These are phyloP conservation scores for Sitophilus oryzae DNA, from an alignment of 1,140 invertebrate species.

Conservation along the genomic window DNA sequence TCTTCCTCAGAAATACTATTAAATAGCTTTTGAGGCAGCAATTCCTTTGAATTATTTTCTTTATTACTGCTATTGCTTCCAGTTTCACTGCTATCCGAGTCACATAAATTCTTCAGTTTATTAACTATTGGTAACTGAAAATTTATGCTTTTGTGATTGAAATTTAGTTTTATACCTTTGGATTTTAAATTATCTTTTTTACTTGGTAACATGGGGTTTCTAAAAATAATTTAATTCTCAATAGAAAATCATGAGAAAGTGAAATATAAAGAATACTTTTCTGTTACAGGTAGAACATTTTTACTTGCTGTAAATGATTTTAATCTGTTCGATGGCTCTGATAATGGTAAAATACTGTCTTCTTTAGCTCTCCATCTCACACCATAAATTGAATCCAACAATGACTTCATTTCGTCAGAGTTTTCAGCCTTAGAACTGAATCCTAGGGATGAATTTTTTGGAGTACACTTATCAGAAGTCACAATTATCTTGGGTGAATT, in stretches of 20 bases:
- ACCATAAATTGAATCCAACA: slow-evolving; percentile 40
- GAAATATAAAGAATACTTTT: background rate
- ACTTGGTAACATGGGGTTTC: background rate
- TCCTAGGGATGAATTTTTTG: background rate
- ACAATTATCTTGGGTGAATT: background rate
- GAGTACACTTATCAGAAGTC: background rate
- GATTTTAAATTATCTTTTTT: slow-evolving; percentile 19
- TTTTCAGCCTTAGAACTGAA: slow-evolving; percentile 3
- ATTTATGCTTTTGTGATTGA: slow-evolving; percentile 9
- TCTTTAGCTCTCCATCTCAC: slow-evolving; percentile 36
- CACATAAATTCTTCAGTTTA: slow-evolving; percentile 30
- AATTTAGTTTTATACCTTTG: slow-evolving; percentile 25
- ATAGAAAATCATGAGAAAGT: too few relatives aligned
- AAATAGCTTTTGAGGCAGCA: slow-evolving; percentile 9
- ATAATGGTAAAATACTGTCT: slow-evolving; percentile 30
- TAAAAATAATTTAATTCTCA: too few relatives aligned
- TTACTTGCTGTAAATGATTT: slow-evolving; percentile 4
- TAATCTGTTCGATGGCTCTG: slow-evolving; percentile 25
- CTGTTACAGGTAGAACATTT: background rate
- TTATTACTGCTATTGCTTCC: slow-evolving; percentile 6
- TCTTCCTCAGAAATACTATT: slow-evolving; percentile 11
- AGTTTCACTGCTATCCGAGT: slow-evolving; percentile 25
- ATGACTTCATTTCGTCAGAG: slow-evolving; percentile 20
- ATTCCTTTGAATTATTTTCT: slow-evolving; percentile 3
- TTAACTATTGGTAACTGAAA: slow-evolving; percentile 24